These are phyloP conservation scores for Pterocles burchelli DNA, from an alignment of 2,113 vertebrate genomes.

Conservation along the genomic window DNA sequence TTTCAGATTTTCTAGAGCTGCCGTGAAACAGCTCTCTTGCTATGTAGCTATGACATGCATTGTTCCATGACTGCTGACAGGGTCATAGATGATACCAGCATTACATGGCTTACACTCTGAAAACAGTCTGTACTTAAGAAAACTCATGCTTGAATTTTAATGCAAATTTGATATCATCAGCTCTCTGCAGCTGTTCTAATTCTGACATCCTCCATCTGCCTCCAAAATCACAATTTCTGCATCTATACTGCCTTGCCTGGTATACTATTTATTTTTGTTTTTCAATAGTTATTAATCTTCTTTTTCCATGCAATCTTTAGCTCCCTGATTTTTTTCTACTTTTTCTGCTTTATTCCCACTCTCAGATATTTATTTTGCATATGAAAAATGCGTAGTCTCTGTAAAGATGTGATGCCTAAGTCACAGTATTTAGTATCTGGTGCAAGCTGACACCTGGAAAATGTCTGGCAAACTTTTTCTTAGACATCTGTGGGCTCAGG, in stretches of 20 bases:
- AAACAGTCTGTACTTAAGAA: neutral
- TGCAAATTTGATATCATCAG: neutral
- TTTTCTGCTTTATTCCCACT: neutral
- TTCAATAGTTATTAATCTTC: neutral
- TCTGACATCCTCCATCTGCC: neutral
- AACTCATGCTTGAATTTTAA: neutral
- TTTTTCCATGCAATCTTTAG: neutral
- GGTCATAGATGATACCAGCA: rapidly evolving
- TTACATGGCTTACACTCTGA: neutral
- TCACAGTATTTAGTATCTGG: neutral
- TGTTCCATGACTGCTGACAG: neutral
- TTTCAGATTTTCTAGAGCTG: neutral
- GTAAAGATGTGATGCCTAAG: neutral
- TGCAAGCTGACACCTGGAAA: neutral
- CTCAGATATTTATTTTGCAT: neutral
- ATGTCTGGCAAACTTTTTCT: neutral
- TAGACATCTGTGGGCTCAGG: neutral
- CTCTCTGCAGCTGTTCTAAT: neutral
- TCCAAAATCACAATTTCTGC: neutral
- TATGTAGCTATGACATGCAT: neutral
- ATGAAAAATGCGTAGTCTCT: neutral
- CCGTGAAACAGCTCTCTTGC: neutral
- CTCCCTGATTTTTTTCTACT: neutral
- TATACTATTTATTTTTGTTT: neutral
- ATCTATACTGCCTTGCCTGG: neutral